These are phyloP conservation scores for Cynopterus brachyotis DNA, from an alignment of 2,113 vertebrate species.

Conservation along the genomic window DNA sequence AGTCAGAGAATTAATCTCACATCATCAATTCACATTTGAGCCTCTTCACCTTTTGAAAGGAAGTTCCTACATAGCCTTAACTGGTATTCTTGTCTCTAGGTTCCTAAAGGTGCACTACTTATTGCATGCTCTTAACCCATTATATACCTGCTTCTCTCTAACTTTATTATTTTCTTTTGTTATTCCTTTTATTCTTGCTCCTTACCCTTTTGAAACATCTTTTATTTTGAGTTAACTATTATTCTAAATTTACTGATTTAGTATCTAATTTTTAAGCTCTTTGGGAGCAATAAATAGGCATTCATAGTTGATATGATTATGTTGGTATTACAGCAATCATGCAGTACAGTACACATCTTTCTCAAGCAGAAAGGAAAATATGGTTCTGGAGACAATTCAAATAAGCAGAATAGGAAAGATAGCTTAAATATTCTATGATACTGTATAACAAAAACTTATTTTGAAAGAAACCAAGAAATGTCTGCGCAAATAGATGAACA, in stretches of 20 bases:
- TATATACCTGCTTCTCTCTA: background rate
- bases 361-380: constrained; percentile 70
- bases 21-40: background rate
- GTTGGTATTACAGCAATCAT: background rate
- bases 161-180: background rate
- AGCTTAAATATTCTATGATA: background rate
- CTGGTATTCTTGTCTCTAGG: background rate
- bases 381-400: constrained; percentile 62
- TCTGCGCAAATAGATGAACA: background rate
- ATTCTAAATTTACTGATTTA: background rate
- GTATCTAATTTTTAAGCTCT: background rate
- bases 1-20: constrained; percentile 12
- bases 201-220: background rate
- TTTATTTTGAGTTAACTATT: constrained; percentile 18
- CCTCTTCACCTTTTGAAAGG: constrained; percentile 20
- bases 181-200: background rate
- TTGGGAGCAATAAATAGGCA: background rate
- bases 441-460: background rate
- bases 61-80: background rate
- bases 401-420: constrained; percentile 59
- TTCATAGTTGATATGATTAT: background rate
- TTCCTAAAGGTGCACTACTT: background rate
- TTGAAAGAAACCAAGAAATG: constrained; percentile 23
- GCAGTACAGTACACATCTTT: constrained; percentile 50
- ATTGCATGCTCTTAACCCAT: background rate